phyloP scores from a whole-genome alignment of 2,888 invertebrate genomes.

The Stenchaetothrips biformis region DNA sequence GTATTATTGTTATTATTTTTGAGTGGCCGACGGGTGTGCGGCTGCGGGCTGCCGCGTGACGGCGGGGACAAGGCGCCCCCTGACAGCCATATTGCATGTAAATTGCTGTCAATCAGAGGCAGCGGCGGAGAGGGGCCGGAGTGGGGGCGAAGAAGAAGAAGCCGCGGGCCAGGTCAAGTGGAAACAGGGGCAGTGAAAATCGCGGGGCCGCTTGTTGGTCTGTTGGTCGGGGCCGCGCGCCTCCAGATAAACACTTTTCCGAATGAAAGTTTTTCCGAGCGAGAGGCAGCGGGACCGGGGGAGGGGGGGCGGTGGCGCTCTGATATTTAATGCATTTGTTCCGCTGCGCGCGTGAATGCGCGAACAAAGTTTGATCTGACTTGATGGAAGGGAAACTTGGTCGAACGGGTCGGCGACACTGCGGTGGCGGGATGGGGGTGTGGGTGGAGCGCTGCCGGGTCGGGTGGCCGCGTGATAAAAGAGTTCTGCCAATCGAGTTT shows the following conservation, averaged over 20 bases:
- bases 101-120: slow-evolving; percentile 17
- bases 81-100: slow-evolving; percentile 16
- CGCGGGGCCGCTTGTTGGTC: background rate
- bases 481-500: slow-evolving; percentile 23
- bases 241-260: no score
- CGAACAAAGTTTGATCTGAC: slow-evolving; percentile 21
- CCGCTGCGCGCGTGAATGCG: background rate
- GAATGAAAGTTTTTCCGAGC: no score
- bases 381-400: slow-evolving; percentile 23
- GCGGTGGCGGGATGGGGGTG: background rate
- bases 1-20: no score
- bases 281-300: background rate
- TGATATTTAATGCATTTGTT: slow-evolving; percentile 20
- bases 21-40: no score
- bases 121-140: background rate
- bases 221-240: background rate
- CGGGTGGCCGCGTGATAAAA: slow-evolving; percentile 10
- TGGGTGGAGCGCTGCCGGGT: background rate
- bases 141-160: background rate
- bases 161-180: background rate
- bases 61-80: background rate
- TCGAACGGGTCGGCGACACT: slow-evolving; percentile 1
- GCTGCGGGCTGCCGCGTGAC: no score
- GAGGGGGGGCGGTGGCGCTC: background rate
- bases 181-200: background rate